A percentile compares a stretch with the other conserved stretches of the same genome.
Evolutionary conservation across 1,140 invertebrate species (phyloP).

Genomic region (Monochamus saltuarius): DNA sequence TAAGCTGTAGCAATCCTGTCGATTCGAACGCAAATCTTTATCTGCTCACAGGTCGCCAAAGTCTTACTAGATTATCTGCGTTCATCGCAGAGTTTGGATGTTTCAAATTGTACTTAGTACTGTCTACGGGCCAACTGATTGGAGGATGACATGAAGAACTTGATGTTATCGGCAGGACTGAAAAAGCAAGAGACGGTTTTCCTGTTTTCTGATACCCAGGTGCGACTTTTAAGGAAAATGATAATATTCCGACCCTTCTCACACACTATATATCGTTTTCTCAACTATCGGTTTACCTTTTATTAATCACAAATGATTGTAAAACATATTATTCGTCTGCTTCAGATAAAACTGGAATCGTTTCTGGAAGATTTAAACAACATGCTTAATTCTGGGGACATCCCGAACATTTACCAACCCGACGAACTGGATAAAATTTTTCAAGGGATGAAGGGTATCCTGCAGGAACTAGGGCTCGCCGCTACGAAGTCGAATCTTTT

Average conservation of each 20-base stretch:
- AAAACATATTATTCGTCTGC: background rate
- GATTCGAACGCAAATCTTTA: background rate
- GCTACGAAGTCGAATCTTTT: conserved; percentile 76
- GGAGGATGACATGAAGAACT: conserved; percentile 66
- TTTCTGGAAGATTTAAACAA: conserved; percentile 73
- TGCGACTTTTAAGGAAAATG: conserved; percentile 34
- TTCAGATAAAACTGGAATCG: conserved; percentile 62
- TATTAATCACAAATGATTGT: background rate
- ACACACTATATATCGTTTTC: no score
- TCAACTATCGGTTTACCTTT: no score
- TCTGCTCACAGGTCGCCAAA: conserved; percentile 59
- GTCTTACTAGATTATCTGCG: conserved; percentile 63
- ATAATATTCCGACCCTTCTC: no score
- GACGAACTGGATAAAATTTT: conserved; percentile 66
- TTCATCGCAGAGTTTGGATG: conserved; percentile 63
- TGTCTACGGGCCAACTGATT: conserved; percentile 57
- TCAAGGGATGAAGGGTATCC: conserved; percentile 61
- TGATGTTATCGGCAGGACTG: conserved; percentile 61
- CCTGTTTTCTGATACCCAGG: conserved; percentile 67
- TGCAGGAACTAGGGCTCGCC: conserved; percentile 62
- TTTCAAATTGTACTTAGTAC: conserved; percentile 60
- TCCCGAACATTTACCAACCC: conserved; percentile 61
- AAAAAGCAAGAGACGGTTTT: conserved; percentile 63
- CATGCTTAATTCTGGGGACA: conserved; percentile 68
- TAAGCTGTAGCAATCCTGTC: no score